Base-by-base conservation (phyloP, 2,797 vertebrate genomes). In the Bucorvus abyssinicus region DNA sequence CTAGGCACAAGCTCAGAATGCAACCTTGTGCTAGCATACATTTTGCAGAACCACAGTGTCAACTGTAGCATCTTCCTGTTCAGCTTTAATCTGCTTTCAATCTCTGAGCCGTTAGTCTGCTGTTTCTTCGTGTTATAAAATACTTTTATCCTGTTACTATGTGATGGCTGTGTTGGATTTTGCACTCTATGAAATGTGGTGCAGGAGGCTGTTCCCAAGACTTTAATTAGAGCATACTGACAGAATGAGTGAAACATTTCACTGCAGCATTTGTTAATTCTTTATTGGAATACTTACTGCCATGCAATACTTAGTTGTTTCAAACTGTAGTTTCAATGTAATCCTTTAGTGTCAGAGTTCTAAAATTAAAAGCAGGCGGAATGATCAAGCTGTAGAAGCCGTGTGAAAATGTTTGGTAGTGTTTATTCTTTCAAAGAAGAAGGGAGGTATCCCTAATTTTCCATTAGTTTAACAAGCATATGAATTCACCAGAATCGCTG, bases 351-450 rank as follows among this genome's bases (percentile, higher is more conserved):
- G 21, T 57, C 75, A 42, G 34, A n/a, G 32, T 61, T 92, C 42
- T 84, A 44, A 89, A 83, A 64, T 65, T 34, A 61, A 53, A 89
- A 89, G 24, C 50, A 38, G 8, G 81, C 47, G 53, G 69, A 78
- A 69, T 55, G 13, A 77, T 67, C 30, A 70, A 82, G 22, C 18
- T 71, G 32, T 84, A 68, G 74, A 78, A 95, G 60, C 49, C 57
- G 23, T 60, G 40, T 92, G 50, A 65, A 92, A 87, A 38, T 26
- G 22, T 47, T 89, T 50, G 52, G 13, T 49, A 50, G 38, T 89
- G 49, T 67, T 78, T 77, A n/a, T 70, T 83, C 34, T 87, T 93
- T 50, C 21, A 40, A 76, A 68, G 65, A 70, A 42, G 86, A 59
- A 74, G 21, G 14, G 13, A 79, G 10, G 77, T 85, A 60, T 12